Percentiles rank a stretch among this genome's conserved stretches.
Conservation (phyloP, 2,113 vertebrate genomes). For the Xiphorhynchus elegans region DNA sequence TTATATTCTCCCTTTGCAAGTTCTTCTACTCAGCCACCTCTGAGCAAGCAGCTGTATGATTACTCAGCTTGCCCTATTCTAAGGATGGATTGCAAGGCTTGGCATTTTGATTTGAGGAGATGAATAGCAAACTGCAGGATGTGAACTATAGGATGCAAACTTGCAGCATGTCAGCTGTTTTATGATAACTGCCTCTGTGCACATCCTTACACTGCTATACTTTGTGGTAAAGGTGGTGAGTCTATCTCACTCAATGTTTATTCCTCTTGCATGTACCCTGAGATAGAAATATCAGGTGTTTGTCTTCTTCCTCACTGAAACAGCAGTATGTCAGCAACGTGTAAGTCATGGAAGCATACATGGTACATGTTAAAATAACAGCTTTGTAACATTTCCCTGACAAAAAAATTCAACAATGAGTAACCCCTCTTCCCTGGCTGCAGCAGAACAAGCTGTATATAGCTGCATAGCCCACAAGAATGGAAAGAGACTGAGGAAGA, state of each 20-base stretch:
- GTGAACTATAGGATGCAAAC: background rate
- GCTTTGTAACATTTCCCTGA: background rate
- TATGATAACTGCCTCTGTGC: background rate
- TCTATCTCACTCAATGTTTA: background rate
- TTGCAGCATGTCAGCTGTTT: slow-evolving; percentile 5
- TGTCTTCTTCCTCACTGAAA: background rate
- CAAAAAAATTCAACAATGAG: background rate
- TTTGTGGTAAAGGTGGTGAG: background rate
- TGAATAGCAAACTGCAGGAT: background rate
- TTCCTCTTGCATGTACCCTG: background rate
- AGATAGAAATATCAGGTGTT: background rate
- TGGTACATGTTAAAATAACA: background rate
- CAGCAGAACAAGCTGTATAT: background rate
- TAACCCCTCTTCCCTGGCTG: background rate
- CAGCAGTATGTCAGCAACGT: background rate
- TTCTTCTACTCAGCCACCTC: background rate
- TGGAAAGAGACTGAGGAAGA: background rate
- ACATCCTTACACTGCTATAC: background rate
- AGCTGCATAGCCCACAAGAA: background rate
- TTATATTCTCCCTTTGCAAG: background rate
- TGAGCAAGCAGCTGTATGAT: slow-evolving; percentile 49
- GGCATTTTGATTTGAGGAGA: slow-evolving; percentile 16
- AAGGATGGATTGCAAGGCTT: background rate
- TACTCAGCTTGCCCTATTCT: slow-evolving; percentile 17
- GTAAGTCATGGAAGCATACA: background rate